phyloP scores from a whole-genome alignment of 1,140 invertebrate genomes.

The Scaptomyza hsui region DNA sequence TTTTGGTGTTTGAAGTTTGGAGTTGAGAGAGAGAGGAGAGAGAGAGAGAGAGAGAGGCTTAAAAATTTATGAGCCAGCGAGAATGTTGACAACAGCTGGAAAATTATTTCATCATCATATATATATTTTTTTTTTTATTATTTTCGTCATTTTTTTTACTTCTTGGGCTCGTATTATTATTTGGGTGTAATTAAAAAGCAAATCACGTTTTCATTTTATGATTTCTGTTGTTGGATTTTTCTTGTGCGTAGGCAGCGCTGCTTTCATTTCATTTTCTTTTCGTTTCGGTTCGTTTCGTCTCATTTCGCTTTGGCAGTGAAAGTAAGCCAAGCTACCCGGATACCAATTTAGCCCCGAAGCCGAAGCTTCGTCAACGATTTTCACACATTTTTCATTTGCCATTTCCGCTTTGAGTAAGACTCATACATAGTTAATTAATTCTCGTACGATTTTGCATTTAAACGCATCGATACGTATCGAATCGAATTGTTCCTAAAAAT shows the following conservation, averaged over 20 bases:
- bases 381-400: conserved; percentile 54
- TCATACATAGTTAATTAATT: conserved; percentile 74
- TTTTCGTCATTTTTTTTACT: conserved; percentile 6
- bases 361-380: conserved; percentile 1
- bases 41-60: not conserved
- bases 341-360: not conserved
- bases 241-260: conserved; percentile 58
- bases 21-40: too few relatives aligned
- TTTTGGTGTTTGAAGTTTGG: not conserved
- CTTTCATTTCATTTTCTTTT: conserved; percentile 56
- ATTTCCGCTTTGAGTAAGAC: conserved; percentile 60
- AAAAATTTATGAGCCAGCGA: conserved; percentile 38
- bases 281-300: conserved; percentile 33
- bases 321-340: conserved; percentile 42
- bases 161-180: conserved; percentile 18
- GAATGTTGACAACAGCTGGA: conserved; percentile 32
- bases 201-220: conserved; percentile 76
- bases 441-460: conserved; percentile 23
- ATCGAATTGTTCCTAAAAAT: conserved; percentile 48
- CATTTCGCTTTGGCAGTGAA: conserved; percentile 52
- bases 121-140: conserved; percentile 2
- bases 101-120: conserved; percentile 3
- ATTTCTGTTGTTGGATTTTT: conserved; percentile 36
- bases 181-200: conserved; percentile 70
- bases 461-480: conserved; percentile 36